Conservation (phyloP, 2,113 vertebrate genomes). For the Phalacrocorax brasilianus region DNA sequence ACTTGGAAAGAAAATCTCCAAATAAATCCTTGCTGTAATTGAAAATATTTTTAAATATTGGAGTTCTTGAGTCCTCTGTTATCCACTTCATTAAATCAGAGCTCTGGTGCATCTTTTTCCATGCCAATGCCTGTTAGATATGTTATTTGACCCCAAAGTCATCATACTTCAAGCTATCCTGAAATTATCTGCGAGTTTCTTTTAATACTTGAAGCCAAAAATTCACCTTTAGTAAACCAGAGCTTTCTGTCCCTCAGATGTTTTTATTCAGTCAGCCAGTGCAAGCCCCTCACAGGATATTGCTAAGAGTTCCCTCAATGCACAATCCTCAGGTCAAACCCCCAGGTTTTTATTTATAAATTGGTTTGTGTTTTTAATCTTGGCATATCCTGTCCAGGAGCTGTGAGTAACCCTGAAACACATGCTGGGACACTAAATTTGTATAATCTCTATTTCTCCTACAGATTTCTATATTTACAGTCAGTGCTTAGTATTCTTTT, state of each 20-base stretch:
- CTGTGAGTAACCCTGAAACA: neutral
- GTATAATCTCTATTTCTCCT: neutral
- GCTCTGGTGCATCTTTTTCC: neutral
- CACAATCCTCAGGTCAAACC: neutral
- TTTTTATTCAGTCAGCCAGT: neutral
- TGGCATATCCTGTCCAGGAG: neutral
- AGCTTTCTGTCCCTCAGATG: neutral
- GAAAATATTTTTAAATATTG: neutral
- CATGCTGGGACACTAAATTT: neutral
- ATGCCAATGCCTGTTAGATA: neutral
- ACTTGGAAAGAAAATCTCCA: neutral
- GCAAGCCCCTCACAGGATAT: neutral
- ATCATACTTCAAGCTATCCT: neutral
- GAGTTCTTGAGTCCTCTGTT: neutral
- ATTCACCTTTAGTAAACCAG: neutral
- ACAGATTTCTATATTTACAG: neutral
- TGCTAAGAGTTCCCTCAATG: neutral
- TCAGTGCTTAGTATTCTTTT: neutral
- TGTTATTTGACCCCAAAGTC: neutral
- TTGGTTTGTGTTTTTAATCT: neutral
- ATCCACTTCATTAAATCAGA: neutral
- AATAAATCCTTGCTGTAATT: neutral
- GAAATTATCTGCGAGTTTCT: neutral
- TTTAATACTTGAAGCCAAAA: neutral
- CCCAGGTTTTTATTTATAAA: neutral